phyloP scores from a whole-genome alignment of 2,888 invertebrate species.

The Autographa pulchrina region DNA sequence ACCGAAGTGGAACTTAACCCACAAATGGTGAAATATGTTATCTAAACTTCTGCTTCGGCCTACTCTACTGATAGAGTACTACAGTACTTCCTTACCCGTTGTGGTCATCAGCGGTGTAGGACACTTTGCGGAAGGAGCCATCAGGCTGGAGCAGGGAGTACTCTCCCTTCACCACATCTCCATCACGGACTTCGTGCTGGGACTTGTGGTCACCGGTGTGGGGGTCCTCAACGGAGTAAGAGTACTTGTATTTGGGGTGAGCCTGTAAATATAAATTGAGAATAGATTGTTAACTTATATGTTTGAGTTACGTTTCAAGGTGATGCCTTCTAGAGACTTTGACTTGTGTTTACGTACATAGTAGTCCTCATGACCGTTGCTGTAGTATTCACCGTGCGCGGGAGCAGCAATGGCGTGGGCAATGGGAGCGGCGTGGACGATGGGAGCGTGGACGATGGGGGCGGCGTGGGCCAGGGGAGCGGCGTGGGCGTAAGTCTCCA shows the following conservation, averaged over 20 bases:
- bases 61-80: background rate
- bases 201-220: conserved; percentile 91
- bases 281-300: background rate
- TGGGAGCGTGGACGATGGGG: conserved; percentile 57
- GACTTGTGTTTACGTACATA: conserved; percentile 68
- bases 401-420: conserved; percentile 59
- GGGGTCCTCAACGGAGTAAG: conserved; percentile 90
- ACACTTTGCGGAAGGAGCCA: conserved; percentile 90
- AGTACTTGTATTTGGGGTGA: conserved; percentile 90
- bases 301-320: background rate
- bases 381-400: conserved; percentile 63
- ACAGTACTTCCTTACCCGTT: conserved; percentile 82
- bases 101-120: conserved; percentile 90
- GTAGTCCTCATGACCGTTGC: conserved; percentile 71
- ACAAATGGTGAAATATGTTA: background rate
- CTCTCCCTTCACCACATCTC: conserved; percentile 91
- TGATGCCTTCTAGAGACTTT: background rate
- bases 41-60: background rate
- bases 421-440: conserved; percentile 62
- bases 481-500: conserved; percentile 56
- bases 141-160: conserved; percentile 91
- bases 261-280: conserved; percentile 72
- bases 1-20: background rate
- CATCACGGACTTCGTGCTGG: conserved; percentile 89
- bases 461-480: conserved; percentile 63